Evolutionary conservation across 2,113 vertebrate species (phyloP).

Genomic region (Labrus mixtus): DNA sequence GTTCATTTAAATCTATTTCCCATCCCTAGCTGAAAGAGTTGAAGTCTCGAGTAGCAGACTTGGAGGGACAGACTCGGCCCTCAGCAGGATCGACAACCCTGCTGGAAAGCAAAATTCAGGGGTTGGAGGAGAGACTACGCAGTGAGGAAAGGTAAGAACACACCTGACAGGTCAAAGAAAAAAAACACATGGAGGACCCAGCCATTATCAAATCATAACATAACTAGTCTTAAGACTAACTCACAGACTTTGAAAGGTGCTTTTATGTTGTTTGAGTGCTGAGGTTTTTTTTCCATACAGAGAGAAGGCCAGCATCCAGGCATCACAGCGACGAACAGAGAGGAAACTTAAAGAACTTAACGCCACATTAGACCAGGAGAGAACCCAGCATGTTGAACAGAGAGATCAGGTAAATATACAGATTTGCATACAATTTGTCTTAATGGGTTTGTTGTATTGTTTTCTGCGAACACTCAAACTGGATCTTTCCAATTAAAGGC

Average conservation of each 20-base stretch:
- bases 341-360: conserved; percentile 92
- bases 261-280: not conserved
- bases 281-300: conserved; percentile 62
- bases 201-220: not conserved
- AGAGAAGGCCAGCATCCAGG: conserved; percentile 88
- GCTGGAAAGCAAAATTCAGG: conserved; percentile 89
- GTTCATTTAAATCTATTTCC: not conserved
- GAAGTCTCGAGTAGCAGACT: conserved; percentile 88
- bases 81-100: conserved; percentile 78
- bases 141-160: conserved; percentile 92
- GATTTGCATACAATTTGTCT: not conserved
- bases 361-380: conserved; percentile 92
- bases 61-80: conserved; percentile 87
- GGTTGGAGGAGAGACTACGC: conserved; percentile 90
- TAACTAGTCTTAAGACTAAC: not conserved
- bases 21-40: conserved; percentile 89
- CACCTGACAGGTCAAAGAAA: not conserved
- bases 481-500: not conserved
- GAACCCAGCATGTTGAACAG: conserved; percentile 90
- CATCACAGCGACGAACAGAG: conserved; percentile 90
- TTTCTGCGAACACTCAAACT: not conserved
- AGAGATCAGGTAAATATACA: conserved; percentile 89
- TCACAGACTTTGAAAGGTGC: too few species aligned
- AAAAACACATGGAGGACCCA: not conserved
- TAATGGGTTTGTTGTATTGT: not conserved